Evolutionary conservation across 2,888 invertebrate species (phyloP), one percentile per base, ranked within the genome.

Genomic region (Pollenia griseotomentosa): DNA sequence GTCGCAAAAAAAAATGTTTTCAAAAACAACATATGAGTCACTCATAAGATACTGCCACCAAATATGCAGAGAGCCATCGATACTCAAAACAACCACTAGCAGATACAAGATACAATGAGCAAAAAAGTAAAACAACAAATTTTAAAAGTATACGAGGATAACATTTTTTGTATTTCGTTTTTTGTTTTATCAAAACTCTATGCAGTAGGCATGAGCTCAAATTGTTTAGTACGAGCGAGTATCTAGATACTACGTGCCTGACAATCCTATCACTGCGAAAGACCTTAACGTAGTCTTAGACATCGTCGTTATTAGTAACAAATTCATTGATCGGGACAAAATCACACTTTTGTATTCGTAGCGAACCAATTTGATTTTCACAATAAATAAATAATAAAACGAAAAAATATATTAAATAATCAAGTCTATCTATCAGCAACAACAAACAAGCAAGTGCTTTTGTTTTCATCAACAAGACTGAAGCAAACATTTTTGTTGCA

Each of bases 21-120:
- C 23, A 63, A n/a, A 75, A 83, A 77, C 48, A 83, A 71, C 85
- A 83, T 33, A 87, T 87, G 87, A 87, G 81, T 83, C 85, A 85
- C 80, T 73, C 48, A 70, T 65, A 61, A 51, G 46, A 65, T 46
- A 59, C 68, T 65, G 51, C 78, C 80, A 87, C 63, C 74, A 83
- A 65, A 78, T 48, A 81, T 46, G 16, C 78, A 70, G 68, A 46
- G 73, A 68, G 23, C 55, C 51, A 83, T 68, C 44, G 59, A 75
- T 70, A 75, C 59, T 42, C 44, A 78, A 55, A 82, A 61, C 77
- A 68, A 83, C 86, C 70, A 78, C 78, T 78, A 78, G 65, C 75
- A 83, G 74, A 73, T 73, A 86, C 46, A 65, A 84, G 44, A 79
- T 68, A 68, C 16, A 80, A 48, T 23, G 11, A 51, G 44, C 59